Conservation (phyloP, 2,797 vertebrate species). For the Pseudochaenichthys georgianus region DNA sequence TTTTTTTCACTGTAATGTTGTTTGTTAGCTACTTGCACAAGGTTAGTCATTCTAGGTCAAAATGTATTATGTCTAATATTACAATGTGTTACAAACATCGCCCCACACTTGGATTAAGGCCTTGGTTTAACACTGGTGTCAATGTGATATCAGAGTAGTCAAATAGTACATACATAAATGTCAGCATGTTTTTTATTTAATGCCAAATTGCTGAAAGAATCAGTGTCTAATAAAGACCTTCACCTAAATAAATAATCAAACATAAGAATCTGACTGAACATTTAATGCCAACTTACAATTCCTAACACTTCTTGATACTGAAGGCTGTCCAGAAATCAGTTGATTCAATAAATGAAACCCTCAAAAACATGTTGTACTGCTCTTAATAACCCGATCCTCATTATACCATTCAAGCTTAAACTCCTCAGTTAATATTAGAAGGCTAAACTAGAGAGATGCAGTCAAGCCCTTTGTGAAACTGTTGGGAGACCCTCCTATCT, state of each 20-base stretch:
- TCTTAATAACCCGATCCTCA: not conserved
- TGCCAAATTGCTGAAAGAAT: not conserved
- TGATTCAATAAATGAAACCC: not conserved
- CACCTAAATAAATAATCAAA: not conserved
- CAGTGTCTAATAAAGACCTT: not conserved
- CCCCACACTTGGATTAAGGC: not conserved
- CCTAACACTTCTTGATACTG: not conserved
- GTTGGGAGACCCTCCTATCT: slow-evolving; percentile 63
- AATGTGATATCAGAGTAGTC: not conserved
- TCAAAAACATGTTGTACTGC: not conserved
- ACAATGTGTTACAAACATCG: not conserved
- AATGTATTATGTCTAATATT: not conserved
- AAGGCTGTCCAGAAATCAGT: not conserved
- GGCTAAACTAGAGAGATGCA: slow-evolving; percentile 4
- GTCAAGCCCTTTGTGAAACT: not conserved
- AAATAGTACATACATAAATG: too few species aligned
- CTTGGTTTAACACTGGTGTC: not conserved
- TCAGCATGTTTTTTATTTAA: too few species aligned
- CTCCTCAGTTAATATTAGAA: not conserved
- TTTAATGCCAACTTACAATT: not conserved
- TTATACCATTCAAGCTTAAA: not conserved
- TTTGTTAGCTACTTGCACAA: not conserved
- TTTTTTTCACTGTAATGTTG: not conserved
- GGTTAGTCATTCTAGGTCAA: not conserved
- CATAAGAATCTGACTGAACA: not conserved